A percentile compares a stretch with the other conserved stretches of the same genome.
These are phyloP conservation scores for Hypocryptadius cinnamomeus DNA, from an alignment of 2,113 vertebrate species.

Conservation along the genomic window DNA sequence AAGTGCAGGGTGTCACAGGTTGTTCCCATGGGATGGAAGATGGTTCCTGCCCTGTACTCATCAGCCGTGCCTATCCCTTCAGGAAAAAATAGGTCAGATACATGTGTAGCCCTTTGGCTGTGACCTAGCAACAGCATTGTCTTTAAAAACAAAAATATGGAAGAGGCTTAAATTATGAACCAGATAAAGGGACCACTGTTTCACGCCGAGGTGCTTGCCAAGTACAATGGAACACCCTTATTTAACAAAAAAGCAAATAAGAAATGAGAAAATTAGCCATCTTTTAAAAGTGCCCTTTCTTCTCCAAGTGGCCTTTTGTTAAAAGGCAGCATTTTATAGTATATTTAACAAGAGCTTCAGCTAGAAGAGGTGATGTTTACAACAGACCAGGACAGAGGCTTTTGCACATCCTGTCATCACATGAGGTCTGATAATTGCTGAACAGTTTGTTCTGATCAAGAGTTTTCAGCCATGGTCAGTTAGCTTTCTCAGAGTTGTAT, in stretches of 20 bases:
- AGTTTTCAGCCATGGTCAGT: background rate
- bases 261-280: background rate
- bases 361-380: background rate
- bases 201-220: background rate
- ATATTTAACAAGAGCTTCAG: background rate
- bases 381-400: background rate
- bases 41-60: background rate
- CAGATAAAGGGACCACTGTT: background rate
- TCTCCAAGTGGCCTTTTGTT: background rate
- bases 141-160: background rate
- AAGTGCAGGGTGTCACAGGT: fast-evolving
- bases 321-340: background rate
- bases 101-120: background rate
- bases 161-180: background rate
- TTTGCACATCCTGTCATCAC: background rate
- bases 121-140: background rate
- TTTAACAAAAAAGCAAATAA: background rate
- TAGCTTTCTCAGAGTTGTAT: background rate
- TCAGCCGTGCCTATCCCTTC: background rate
- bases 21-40: fast-evolving
- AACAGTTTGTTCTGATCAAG: background rate
- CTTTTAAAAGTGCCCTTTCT: background rate
- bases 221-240: background rate
- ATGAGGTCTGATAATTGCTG: background rate
- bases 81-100: background rate